Evolutionary conservation across 2,113 vertebrate genomes (phyloP), one percentile per base, ranked within the genome.

Genomic region (Triplophysa tibetana): DNA sequence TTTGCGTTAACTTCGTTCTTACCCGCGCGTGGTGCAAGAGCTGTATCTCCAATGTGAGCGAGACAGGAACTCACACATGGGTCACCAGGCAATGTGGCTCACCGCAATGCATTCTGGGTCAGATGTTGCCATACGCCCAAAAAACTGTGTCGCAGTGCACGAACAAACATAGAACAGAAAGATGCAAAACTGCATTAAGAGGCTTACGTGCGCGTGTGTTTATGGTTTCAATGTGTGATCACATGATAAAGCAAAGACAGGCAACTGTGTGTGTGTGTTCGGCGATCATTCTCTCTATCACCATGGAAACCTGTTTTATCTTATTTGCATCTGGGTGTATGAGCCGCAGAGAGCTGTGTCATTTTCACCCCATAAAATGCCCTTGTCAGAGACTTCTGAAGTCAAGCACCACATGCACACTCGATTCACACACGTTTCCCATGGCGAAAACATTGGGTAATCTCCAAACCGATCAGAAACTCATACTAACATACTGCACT

Each of bases 31-130:
- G 84, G 87, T 85, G 90, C 85, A 85, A 85, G 78, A 45, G 88
- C 87, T 88, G 88, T 88, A 78, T 87, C 81, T 84, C 87, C 87
- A 88, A 88, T 92, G 84, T 78, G 84, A 88, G 83, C 24, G 77
- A 87, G 77, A 16, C 81, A 87, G 88, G 80, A 82, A 85, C 87
- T 91, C 87, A 87, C 79, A 85, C 80, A 81, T 74, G 80, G 89
- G 90, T 89, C 89, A 89, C 73, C 73, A 79, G 74, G 56, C 78
- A 81, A 81, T 75, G 84, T 81, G 58, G 67, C 64, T 69, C 75
- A 80, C 66, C 70, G 88, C 89, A 89, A 52, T 91, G 91, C 90
- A 90, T 89, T 89, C 70, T 91, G 92, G 90, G 91, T 85, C 17
- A 64, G 72, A 88, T 50, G 23, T 26, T 76, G 69, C 86, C 86